Base-by-base conservation (phyloP, 2,113 vertebrate genomes). In the Piprites chloris region DNA sequence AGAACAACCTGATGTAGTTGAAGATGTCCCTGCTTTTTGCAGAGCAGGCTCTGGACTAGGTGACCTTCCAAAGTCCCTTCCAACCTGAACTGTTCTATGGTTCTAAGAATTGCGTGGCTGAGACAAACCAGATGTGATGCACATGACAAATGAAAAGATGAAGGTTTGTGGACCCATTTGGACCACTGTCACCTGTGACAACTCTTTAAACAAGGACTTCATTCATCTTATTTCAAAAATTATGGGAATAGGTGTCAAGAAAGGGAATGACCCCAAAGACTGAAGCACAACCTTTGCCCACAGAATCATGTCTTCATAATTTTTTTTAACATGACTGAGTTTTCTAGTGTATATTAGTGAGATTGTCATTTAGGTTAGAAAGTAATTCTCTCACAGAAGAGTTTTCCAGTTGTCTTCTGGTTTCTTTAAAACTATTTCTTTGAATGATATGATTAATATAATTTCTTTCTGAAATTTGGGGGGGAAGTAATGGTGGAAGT, bases 31-130 rank as follows among this genome's bases (percentile, higher is more conserved):
- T 22, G 20, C 30, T 76, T 33, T 20, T 71, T 77, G 35, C 22
- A 56, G 63, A 56, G 30, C 0, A 0, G 1, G 0, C 1, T 69
- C 19, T 77, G 72, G 49, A 35, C 19, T n/a, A 24, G 10, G 20
- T 39, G 23, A 52, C 32, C 12, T 37, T 63, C 26, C 17, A 41
- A 67, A 9, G n/a, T 68, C 6, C 32, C 27, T 69, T 76, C 47
- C 35, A 77, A 71, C 8, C 22, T 15, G 47, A 24, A 56, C 35
- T 77, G 18, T 28, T 63, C 35, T 20, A 1, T 32, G 17, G 49
- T 18, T 37, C n/a, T 67, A 26, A 47, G 47, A 41, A 30, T 35
- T 47, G 11, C 26, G 63, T 62, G 32, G 9, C 35, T 37, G 41
- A 56, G 22, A 18, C 37, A 69, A 90, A 63, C 9, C 33, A 55